A percentile compares a stretch with the other conserved stretches of the same genome.
Evolutionary conservation across 2,113 vertebrate genomes (phyloP).

Genomic region (Mastomys coucha): DNA sequence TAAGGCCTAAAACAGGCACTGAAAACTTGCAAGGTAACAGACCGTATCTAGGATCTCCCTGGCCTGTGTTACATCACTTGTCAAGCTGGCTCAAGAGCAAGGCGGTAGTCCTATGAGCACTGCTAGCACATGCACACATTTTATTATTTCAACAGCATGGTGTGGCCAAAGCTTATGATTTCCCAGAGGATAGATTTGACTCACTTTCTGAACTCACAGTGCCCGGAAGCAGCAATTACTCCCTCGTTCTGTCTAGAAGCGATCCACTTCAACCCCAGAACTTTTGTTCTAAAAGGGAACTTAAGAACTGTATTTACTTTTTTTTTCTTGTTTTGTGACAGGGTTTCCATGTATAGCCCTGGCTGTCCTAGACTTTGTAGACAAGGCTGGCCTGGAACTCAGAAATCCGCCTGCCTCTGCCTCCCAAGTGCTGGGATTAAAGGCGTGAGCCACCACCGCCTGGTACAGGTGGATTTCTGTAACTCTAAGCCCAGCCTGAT

Average conservation of each 20-base stretch:
- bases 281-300: slow-evolving; percentile 63
- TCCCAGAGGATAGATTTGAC: slow-evolving; percentile 63
- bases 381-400: too few species aligned
- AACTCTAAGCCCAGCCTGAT: not conserved
- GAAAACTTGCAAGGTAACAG: slow-evolving; percentile 47
- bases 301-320: slow-evolving; percentile 50
- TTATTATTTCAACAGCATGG: not conserved
- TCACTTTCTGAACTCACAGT: slow-evolving; percentile 62
- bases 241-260: slow-evolving; percentile 69
- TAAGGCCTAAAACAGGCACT: slow-evolving; percentile 47
- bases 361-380: too few species aligned
- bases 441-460: too few species aligned
- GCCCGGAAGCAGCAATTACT: slow-evolving; percentile 63
- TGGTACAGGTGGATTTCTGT: too few species aligned
- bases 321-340: too few species aligned
- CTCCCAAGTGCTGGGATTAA: too few species aligned
- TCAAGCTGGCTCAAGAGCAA: slow-evolving; percentile 59
- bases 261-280: slow-evolving; percentile 55
- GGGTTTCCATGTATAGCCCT: too few species aligned
- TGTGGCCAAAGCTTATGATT: slow-evolving; percentile 31
- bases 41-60: slow-evolving; percentile 20
- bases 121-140: slow-evolving; percentile 47
- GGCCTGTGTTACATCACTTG: slow-evolving; percentile 43
- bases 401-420: too few species aligned
- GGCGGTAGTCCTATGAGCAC: slow-evolving; percentile 40